Evolutionary conservation across 2,888 invertebrate genomes (phyloP), one percentile per base, ranked within the genome.

Genomic region (Dryococelus australis): DNA sequence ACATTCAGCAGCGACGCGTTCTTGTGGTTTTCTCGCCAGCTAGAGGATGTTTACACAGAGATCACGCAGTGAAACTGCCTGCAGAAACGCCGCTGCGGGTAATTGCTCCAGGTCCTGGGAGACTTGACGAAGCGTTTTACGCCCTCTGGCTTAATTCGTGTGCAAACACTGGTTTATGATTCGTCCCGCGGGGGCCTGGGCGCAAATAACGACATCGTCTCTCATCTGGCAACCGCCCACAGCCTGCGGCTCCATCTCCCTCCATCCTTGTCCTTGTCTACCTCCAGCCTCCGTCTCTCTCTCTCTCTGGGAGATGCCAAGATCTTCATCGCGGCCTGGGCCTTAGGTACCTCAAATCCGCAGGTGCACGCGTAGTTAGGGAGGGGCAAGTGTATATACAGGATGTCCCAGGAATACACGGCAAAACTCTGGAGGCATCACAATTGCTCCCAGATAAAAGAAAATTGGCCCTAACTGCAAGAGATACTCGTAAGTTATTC

Each of bases 111-210:
- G n/a, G 65, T 65, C 65, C 65, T 0, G 65, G 24, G 65, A 47
- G 47, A 65, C 65, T 65, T 65, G 65, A 65, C 65, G 65, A 65
- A 65, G 65, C n/a, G 65, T 65, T 65, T 65, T 65, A 65, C n/a
- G 65, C n/a, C 65, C 65, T 24, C 65, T 8, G n/a, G 65, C 65
- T 65, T 65, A 65, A 65, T 65, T 65, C 65, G 65, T 24, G 65
- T 24, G 65, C 65, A 65, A 65, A 65, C 65, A 65, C 2, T 65
- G 65, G 65, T 65, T 65, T 65, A 65, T 65, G 65, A 65, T 65
- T 65, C 65, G 65, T 65, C 65, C 65, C 65, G 47, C 47, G 47
- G 16, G 65, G 65, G n/a, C 8, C 65, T n/a, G 13, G 65, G 65
- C n/a, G 65, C 65, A 65, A 65, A 65, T 65, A 65, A 65, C 65